A percentile compares a stretch with the other conserved stretches of the same genome.
Conservation (phyloP, 1,140 invertebrate species). For the Heliconius hermathena region DNA sequence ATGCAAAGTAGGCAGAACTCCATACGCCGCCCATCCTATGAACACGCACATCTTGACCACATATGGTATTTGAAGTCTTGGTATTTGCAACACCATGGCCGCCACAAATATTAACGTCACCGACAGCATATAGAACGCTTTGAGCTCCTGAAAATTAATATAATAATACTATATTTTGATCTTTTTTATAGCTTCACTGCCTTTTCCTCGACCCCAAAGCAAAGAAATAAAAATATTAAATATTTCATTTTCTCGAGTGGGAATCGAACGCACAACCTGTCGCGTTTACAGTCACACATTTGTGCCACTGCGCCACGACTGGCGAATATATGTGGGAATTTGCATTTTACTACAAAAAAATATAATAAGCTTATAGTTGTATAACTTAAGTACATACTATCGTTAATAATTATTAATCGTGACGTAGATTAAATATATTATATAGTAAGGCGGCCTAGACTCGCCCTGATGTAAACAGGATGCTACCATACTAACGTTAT, state of each 20-base stretch:
- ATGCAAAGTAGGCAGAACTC: constrained; percentile 94
- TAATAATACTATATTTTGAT: no score
- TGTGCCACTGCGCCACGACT: no score
- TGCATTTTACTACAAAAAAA: neutral
- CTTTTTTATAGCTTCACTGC: no score
- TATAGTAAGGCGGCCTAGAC: neutral
- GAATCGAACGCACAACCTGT: no score
- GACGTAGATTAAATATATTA: neutral
- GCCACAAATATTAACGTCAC: constrained; percentile 90
- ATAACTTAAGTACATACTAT: no score
- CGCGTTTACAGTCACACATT: no score
- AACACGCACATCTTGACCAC: constrained; percentile 91
- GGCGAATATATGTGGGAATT: neutral
- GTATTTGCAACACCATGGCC: constrained; percentile 91
- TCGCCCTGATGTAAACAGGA: neutral
- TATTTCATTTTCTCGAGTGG: no score
- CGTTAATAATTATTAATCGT: neutral
- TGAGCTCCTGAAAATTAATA: constrained; percentile 87
- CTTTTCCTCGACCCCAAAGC: no score
- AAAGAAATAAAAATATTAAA: no score
- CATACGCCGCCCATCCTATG: constrained; percentile 93
- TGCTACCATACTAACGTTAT: neutral
- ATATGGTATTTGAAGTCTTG: constrained; percentile 86
- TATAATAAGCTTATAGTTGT: neutral
- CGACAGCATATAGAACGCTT: constrained; percentile 91